Base-by-base conservation (phyloP, 2,888 invertebrate species). In the Mythimna lalbum region DNA sequence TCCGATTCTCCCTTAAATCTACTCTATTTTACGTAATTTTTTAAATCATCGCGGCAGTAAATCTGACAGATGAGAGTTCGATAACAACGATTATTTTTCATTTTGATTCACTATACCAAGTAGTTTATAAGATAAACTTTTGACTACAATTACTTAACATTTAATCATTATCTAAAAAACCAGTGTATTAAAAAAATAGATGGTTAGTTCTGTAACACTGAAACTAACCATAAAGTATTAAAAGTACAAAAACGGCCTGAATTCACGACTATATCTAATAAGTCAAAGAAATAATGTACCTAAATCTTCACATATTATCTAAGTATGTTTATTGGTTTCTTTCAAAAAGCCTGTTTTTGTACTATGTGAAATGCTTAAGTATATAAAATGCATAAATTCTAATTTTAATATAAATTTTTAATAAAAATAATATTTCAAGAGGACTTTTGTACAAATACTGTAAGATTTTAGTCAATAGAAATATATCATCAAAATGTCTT, bases 391-490 rank as follows among this genome's bases (percentile, higher is more conserved):
- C 81, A 82, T 84, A 72, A 49, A 59, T 78, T 81, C 57, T 88
- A 83, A 85, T 72, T 80, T 83, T 83, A 81, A 81, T 69, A 82
- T 79, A 71, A 79, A 49, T 27, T 82, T 74, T 67, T 81, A 84
- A 79, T 70, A 50, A 70, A 68, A 71, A 61, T 81, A 85, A 65
- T 80, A 86, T 83, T 85, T 82, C 83, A 86, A 83, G 78, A 83
- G 70, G 86, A 87, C 81, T 90, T 85, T 87, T 92, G 91, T 92
- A 91, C 91, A 92, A 91, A 91, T 91, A 90, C 84, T 87, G 82
- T 90, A 90, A 89, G 89, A 84, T 79, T 87, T 87, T 88, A 88
- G 86, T 89, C 86, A 89, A 83, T 87, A 89, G 84, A 83, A 83
- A 70, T 70, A 76, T 73, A 79, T 81, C 73, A 83, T 78, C 81